These are phyloP conservation scores for Microtus agrestis DNA, from an alignment of 2,797 vertebrate species.

Conservation along the genomic window DNA sequence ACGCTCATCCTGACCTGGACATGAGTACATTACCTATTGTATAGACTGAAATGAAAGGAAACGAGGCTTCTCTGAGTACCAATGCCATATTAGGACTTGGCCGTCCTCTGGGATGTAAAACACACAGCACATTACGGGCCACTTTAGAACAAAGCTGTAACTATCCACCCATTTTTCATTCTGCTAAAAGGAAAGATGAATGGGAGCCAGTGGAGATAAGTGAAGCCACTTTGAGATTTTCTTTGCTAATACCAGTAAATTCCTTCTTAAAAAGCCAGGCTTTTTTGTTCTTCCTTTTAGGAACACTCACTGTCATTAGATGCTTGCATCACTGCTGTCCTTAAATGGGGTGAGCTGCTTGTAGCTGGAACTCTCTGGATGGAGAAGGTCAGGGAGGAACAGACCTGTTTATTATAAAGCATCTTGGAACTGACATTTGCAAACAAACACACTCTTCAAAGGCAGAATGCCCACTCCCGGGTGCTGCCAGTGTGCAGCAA, in stretches of 20 bases:
- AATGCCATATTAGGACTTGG: constrained; percentile 79
- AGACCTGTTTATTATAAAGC: constrained; percentile 53
- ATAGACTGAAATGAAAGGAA: constrained; percentile 72
- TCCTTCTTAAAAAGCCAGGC: constrained; percentile 49
- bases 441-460: constrained; percentile 64
- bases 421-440: not conserved
- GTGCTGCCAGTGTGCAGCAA: not conserved
- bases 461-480: constrained; percentile 9
- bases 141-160: constrained; percentile 78
- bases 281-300: not conserved
- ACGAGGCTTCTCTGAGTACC: constrained; percentile 73
- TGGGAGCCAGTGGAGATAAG: constrained; percentile 64
- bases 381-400: constrained; percentile 35
- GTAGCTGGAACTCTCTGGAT: not conserved
- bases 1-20: constrained; percentile 80
- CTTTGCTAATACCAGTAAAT: constrained; percentile 60
- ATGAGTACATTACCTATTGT: constrained; percentile 75
- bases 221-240: constrained; percentile 45
- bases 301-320: not conserved
- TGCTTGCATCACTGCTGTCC: not conserved
- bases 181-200: constrained; percentile 73
- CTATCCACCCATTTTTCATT: constrained; percentile 75
- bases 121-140: constrained; percentile 84
- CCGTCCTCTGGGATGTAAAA: constrained; percentile 80
- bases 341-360: constrained; percentile 8